Evolutionary conservation across 2,797 vertebrate species (phyloP).

Genomic region (Pseudopleuronectes americanus): DNA sequence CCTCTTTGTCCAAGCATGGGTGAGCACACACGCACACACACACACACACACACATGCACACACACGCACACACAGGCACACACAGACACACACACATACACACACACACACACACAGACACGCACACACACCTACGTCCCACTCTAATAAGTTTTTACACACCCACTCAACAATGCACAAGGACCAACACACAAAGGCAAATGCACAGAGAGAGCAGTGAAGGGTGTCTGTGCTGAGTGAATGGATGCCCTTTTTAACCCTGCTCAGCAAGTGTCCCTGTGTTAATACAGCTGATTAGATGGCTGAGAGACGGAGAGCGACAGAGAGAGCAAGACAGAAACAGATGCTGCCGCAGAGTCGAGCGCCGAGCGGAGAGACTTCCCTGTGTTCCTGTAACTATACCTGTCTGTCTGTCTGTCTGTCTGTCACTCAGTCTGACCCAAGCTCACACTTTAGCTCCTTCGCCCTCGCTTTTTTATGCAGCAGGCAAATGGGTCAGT

Average conservation of each 20-base stretch:
- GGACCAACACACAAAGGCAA: constrained; percentile 45
- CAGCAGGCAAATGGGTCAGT: constrained; percentile 94
- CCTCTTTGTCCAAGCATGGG: constrained; percentile 73
- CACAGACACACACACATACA: constrained; percentile 33
- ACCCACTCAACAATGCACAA: constrained; percentile 59
- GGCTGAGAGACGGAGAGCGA: constrained; percentile 77
- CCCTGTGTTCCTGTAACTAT: constrained; percentile 18
- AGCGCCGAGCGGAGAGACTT: constrained; percentile 27
- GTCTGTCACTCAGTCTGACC: constrained; percentile 57
- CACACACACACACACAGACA: constrained; percentile 40
- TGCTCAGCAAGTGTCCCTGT: constrained; percentile 92
- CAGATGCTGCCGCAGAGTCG: constrained; percentile 31
- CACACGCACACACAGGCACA: constrained; percentile 47
- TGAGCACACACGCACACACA: constrained; percentile 45
- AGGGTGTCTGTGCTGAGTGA: constrained; percentile 70
- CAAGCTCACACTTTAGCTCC: constrained; percentile 46
- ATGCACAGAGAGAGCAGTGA: constrained; percentile 53
- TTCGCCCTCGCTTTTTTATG: constrained; percentile 81
- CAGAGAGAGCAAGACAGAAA: constrained; percentile 20
- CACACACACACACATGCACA: constrained; percentile 45
- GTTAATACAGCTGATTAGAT: constrained; percentile 96
- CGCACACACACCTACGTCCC: constrained; percentile 54
- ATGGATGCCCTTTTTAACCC: constrained; percentile 88
- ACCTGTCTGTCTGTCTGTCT: constrained; percentile 28
- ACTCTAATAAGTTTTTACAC: constrained; percentile 67